A percentile compares a stretch with the other conserved stretches of the same genome.
Evolutionary conservation across 2,888 invertebrate genomes (phyloP).

Genomic region (Drosophila subsilvestris): DNA sequence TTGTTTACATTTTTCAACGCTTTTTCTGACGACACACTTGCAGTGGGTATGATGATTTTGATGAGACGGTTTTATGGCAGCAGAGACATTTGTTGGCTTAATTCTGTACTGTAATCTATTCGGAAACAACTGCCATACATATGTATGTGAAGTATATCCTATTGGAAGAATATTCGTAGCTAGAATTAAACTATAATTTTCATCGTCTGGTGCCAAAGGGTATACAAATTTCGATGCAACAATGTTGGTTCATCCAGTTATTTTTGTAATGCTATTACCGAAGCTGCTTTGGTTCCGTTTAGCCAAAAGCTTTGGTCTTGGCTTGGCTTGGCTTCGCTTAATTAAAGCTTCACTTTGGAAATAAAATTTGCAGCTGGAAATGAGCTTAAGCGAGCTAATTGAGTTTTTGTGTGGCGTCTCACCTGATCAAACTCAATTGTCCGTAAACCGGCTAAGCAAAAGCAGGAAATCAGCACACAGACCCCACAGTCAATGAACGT

Average conservation of each 20-base stretch:
- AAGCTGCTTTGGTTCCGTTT: conserved; percentile 56
- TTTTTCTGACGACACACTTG: conserved; percentile 26
- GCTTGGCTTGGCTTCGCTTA: conserved; percentile 70
- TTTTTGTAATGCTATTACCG: conserved; percentile 66
- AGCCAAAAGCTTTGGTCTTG: conserved; percentile 54
- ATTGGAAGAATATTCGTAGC: too few relatives aligned
- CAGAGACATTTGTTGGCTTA: too few relatives aligned
- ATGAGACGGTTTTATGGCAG: neutral
- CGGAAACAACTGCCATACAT: too few relatives aligned
- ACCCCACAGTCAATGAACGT: conserved; percentile 39
- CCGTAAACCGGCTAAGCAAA: conserved; percentile 35
- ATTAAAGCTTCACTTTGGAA: conserved; percentile 75
- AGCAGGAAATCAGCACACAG: conserved; percentile 9
- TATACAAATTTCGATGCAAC: neutral
- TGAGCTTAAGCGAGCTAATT: conserved; percentile 73
- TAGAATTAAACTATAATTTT: too few relatives aligned
- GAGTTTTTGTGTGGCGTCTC: conserved; percentile 39
- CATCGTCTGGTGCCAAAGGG: neutral
- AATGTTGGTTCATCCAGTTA: neutral
- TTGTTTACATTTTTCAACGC: conserved; percentile 30
- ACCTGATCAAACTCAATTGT: conserved; percentile 45
- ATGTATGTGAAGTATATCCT: too few relatives aligned
- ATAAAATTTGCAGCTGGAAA: conserved; percentile 66
- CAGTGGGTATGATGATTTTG: neutral
- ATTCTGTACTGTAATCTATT: too few relatives aligned